phyloP scores from a whole-genome alignment of 2,113 vertebrate genomes.

The cat (Felis catus) region DNA sequence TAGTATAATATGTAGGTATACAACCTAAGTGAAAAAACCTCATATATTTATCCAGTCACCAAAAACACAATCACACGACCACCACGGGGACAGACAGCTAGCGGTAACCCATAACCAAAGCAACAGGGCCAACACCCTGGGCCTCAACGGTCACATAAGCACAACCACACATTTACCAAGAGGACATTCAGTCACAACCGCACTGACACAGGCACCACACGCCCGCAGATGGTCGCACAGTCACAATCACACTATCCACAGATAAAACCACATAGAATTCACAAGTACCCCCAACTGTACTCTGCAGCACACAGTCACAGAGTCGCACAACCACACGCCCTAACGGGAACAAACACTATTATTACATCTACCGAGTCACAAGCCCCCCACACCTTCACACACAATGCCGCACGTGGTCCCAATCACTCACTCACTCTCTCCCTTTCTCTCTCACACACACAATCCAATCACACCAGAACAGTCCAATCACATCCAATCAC shows the following conservation, averaged over 20 bases:
- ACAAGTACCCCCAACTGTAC: background rate
- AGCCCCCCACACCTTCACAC: background rate
- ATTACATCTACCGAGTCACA: background rate
- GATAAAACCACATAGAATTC: background rate
- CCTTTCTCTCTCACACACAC: background rate
- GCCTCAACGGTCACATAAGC: background rate
- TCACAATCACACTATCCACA: background rate
- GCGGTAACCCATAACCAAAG: background rate
- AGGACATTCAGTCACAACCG: background rate
- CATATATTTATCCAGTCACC: background rate
- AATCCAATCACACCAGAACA: background rate
- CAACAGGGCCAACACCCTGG: background rate
- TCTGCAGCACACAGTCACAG: background rate
- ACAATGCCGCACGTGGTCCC: conserved; percentile 35
- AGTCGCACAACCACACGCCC: background rate
- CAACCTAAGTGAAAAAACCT: background rate
- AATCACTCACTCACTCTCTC: background rate
- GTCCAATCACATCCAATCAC: background rate
- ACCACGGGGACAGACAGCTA: background rate
- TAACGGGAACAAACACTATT: background rate
- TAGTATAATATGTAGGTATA: background rate
- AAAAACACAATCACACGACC: background rate
- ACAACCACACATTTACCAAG: background rate
- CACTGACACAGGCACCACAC: background rate
- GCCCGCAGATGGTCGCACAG: background rate